Base-by-base conservation (phyloP, 1,140 invertebrate species). In the Heliothis subflexa region DNA sequence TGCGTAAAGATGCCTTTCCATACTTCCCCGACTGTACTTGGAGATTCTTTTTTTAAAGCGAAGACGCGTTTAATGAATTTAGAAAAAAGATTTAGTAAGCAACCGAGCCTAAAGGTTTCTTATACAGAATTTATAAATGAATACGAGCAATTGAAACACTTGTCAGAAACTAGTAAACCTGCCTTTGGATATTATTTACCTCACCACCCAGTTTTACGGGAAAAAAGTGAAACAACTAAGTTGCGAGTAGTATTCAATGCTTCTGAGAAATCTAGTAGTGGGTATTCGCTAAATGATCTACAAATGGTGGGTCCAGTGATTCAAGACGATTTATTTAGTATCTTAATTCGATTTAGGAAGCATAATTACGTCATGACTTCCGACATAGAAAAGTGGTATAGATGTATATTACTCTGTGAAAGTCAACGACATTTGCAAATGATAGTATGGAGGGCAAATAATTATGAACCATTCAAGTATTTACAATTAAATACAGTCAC, bases 241-340 rank as follows among this genome's bases (percentile, higher is more conserved):
- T 40, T 91, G 4, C 68, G 89, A 5, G 84, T 87, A 12, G 89
- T 92, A 2, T 92, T 92, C 79, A 83, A 92, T 79, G 89, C 80
- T 0, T 91, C 88, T 0, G 70, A 78, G 14, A 82, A 78, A 57
- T 82, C 88, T 25, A 57, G 83, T 14, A 79, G 74, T 14, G 83
- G 83, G 2, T 52, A 78, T 7, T 91, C 88, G 10, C 49, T 93
- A n/a, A 84, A 86, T 55, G 80, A 86, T 25, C 50, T 86, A 11
- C 80, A 81, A 62, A 74, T 89, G 54, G 83, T 88, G 3, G 94
- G 93, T 9, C 91, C 93, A 12, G 89, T 73, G 11, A 68, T 94
- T 13, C 93, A 95, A 77, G 80, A 86, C 16, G 86, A 91, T 33
- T 68, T 94, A 40, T 40, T 40, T 40, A 40, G 33, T 40, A 40